A percentile compares a stretch with the other conserved stretches of the same genome.
phyloP scores from a whole-genome alignment of 2,888 invertebrate species.

The Geotrupes spiniger region DNA sequence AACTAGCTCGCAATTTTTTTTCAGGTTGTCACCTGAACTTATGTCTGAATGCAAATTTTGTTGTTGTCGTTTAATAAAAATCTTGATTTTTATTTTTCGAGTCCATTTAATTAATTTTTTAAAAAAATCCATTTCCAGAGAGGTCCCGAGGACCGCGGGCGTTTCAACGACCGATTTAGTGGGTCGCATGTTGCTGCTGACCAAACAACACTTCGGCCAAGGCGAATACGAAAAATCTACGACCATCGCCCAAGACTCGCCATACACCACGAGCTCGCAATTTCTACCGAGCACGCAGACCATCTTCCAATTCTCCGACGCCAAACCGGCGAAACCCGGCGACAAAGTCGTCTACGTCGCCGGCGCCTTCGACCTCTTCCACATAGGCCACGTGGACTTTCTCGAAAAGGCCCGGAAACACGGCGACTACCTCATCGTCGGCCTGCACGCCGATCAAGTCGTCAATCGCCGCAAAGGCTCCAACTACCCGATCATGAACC shows the following conservation, averaged over 20 bases:
- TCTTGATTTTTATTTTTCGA: too few species aligned
- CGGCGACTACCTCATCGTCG: conserved; percentile 95
- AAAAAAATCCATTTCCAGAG: conserved; percentile 63
- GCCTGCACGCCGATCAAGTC: conserved; percentile 91
- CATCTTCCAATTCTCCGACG: conserved; percentile 83
- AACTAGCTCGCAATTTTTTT: too few species aligned
- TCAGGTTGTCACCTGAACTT: too few species aligned
- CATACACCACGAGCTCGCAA: conserved; percentile 97
- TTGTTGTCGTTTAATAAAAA: too few species aligned
- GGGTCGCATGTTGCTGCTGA: conserved; percentile 89
- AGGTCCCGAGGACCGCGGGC: conserved; percentile 93
- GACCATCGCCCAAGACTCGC: conserved; percentile 85
- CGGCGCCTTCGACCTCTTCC: conserved; percentile 97
- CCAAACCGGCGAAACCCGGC: conserved; percentile 72
- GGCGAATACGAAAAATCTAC: conserved; percentile 77
- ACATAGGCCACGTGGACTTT: conserved; percentile 96
- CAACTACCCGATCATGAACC: conserved; percentile 99
- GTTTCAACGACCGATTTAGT: conserved; percentile 98
- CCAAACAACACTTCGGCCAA: conserved; percentile 82
- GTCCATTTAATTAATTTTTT: too few species aligned
- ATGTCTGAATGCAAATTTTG: too few species aligned
- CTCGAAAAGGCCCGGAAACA: conserved; percentile 82
- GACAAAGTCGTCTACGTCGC: conserved; percentile 91
- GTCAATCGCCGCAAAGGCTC: conserved; percentile 85
- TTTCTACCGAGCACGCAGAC: conserved; percentile 89